A percentile compares a stretch with the other conserved stretches of the same genome.
phyloP scores from a whole-genome alignment of 2,888 invertebrate genomes.

The Lutraria lutraria region DNA sequence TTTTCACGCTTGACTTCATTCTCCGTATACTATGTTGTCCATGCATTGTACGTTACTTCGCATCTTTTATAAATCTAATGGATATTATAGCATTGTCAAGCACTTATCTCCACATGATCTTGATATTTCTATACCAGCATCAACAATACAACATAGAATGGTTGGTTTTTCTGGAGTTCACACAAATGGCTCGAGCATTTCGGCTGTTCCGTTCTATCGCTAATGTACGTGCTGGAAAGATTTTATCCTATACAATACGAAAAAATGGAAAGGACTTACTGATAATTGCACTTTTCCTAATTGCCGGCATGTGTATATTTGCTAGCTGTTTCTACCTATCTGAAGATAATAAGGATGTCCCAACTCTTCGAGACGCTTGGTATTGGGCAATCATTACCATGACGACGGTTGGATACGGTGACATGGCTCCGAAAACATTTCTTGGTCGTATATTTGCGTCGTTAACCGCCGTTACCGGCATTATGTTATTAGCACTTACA shows the following conservation, averaged over 20 bases:
- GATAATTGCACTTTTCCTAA: slow-evolving; percentile 51
- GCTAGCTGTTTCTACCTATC: slow-evolving; percentile 60
- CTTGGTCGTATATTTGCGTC: slow-evolving; percentile 49
- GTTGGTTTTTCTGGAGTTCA: slow-evolving; percentile 50
- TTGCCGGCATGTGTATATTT: slow-evolving; percentile 61
- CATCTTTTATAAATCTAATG: slow-evolving; percentile 54
- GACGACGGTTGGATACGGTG: slow-evolving; percentile 68
- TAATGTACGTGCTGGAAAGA: slow-evolving; percentile 55
- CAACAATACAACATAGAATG: slow-evolving; percentile 49
- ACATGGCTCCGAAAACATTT: slow-evolving; percentile 47
- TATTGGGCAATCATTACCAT: slow-evolving; percentile 64
- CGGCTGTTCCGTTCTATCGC: slow-evolving; percentile 56
- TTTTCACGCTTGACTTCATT: slow-evolving; percentile 55
- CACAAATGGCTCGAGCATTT: slow-evolving; percentile 59
- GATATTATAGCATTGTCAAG: slow-evolving; percentile 55
- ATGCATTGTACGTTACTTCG: slow-evolving; percentile 47
- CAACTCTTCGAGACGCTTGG: slow-evolving; percentile 59
- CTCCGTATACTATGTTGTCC: slow-evolving; percentile 59
- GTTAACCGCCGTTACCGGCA: slow-evolving; percentile 54
- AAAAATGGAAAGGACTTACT: slow-evolving; percentile 53
- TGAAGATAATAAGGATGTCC: slow-evolving; percentile 44
- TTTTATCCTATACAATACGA: slow-evolving; percentile 47
- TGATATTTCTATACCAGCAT: slow-evolving; percentile 37
- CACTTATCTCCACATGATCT: slow-evolving; percentile 50
- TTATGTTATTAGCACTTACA: slow-evolving; percentile 60